These are phyloP conservation scores for Cosmia pyralina DNA, from an alignment of 2,888 invertebrate genomes.

Conservation along the genomic window DNA sequence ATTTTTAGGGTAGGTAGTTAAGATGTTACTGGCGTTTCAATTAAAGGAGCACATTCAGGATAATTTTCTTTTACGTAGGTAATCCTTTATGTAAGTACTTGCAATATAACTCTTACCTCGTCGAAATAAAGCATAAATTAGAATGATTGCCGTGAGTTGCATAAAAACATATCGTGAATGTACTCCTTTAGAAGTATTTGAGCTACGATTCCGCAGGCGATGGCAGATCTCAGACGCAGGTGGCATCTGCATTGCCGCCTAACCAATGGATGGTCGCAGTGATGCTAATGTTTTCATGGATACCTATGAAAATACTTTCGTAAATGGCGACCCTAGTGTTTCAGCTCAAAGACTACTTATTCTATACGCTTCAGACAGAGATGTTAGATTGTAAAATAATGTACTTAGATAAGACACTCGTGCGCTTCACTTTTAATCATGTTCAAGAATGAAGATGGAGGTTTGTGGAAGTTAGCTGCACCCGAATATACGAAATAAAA, in stretches of 20 bases:
- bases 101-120: neutral
- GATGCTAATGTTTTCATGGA: neutral
- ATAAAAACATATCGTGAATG: neutral
- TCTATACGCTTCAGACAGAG: neutral
- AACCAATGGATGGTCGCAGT: neutral
- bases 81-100: too few species aligned
- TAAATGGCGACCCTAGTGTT: neutral
- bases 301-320: neutral
- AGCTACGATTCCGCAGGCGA: neutral
- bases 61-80: neutral
- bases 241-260: neutral
- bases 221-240: neutral
- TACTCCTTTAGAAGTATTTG: neutral
- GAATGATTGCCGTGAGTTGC: neutral
- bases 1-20: neutral
- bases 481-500: too few species aligned
- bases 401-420: neutral
- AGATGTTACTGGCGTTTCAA: neutral
- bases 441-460: neutral
- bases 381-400: neutral
- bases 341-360: neutral
- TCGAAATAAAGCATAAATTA: neutral
- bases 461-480: too few species aligned
- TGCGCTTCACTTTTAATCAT: neutral
- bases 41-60: neutral